Evolutionary conservation across 2,888 invertebrate genomes (phyloP).

Genomic region (Idaea dimidiata): DNA sequence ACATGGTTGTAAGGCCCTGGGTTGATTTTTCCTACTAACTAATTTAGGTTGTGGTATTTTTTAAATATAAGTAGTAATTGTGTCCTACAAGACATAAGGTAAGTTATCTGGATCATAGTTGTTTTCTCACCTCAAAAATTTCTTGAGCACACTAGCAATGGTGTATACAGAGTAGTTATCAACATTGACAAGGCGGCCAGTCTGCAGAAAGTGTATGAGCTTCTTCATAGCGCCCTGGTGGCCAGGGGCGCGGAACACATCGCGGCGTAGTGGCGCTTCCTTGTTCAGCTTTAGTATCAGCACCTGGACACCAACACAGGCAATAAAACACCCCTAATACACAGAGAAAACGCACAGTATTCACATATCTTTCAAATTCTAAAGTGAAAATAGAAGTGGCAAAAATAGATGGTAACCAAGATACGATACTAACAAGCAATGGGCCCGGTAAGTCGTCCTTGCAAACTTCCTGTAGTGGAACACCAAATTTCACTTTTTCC

Average conservation of each 20-base stretch:
- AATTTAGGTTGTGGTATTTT: too few relatives aligned
- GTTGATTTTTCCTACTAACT: too few relatives aligned
- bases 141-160: constrained; percentile 98
- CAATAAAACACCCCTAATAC: constrained; percentile 3
- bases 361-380: neutral
- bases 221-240: constrained; percentile 97
- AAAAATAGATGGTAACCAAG: constrained; percentile 13
- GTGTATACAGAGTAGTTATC: constrained; percentile 98
- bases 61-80: too few relatives aligned
- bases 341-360: constrained; percentile 2
- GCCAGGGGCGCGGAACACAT: constrained; percentile 97
- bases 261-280: constrained; percentile 95
- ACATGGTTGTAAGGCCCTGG: too few relatives aligned
- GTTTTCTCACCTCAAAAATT: constrained; percentile 86
- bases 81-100: too few relatives aligned
- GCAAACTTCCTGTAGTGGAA: constrained; percentile 94
- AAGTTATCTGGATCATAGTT: neutral
- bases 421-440: constrained; percentile 85
- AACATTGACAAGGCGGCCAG: constrained; percentile 93
- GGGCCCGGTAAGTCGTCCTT: constrained; percentile 97
- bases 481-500: constrained; percentile 97
- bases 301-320: constrained; percentile 80
- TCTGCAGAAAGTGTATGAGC: constrained; percentile 93
- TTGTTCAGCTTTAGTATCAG: constrained; percentile 96
- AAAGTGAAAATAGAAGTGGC: neutral